These are phyloP conservation scores for Orius laevigatus DNA, from an alignment of 1,140 invertebrate genomes.

Conservation along the genomic window DNA sequence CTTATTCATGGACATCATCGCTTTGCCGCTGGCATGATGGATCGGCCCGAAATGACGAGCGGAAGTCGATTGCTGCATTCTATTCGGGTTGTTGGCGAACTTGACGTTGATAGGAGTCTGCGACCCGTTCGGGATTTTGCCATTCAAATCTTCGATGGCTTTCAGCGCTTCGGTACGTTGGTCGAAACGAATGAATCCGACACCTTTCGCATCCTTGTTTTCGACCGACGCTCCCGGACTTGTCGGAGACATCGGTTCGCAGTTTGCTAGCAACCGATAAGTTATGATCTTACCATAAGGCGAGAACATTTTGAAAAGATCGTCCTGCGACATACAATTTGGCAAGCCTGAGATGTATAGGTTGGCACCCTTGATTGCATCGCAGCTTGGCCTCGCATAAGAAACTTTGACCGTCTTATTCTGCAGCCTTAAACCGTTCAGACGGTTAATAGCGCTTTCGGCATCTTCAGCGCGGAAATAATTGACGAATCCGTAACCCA, in stretches of 20 bases:
- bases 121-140: conserved; percentile 37
- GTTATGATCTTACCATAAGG: conserved; percentile 73
- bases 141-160: conserved; percentile 41
- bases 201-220: conserved; percentile 45
- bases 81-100: conserved; percentile 43
- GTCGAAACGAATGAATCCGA: conserved; percentile 42
- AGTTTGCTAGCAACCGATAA: conserved; percentile 49
- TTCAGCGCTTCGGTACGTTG: conserved; percentile 40
- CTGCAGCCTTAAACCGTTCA: conserved; percentile 70
- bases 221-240: conserved; percentile 47
- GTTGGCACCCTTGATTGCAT: conserved; percentile 80
- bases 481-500: conserved; percentile 83
- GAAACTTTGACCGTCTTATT: conserved; percentile 88
- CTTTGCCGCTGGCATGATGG: conserved; percentile 22
- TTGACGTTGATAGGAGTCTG: conserved; percentile 40
- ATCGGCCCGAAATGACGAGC: conserved; percentile 34
- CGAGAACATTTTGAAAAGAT: conserved; percentile 66
- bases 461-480: conserved; percentile 69
- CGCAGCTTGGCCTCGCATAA: conserved; percentile 71
- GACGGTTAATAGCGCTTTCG: conserved; percentile 66
- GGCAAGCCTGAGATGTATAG: conserved; percentile 76
- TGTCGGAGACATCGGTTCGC: conserved; percentile 22
- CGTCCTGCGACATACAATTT: conserved; percentile 69
- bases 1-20: conserved; percentile 4
- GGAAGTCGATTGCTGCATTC: conserved; percentile 32